Evolutionary conservation across 1,140 invertebrate genomes (phyloP), one percentile per base, ranked within the genome.

Genomic region (Macrobrachium nipponense): DNA sequence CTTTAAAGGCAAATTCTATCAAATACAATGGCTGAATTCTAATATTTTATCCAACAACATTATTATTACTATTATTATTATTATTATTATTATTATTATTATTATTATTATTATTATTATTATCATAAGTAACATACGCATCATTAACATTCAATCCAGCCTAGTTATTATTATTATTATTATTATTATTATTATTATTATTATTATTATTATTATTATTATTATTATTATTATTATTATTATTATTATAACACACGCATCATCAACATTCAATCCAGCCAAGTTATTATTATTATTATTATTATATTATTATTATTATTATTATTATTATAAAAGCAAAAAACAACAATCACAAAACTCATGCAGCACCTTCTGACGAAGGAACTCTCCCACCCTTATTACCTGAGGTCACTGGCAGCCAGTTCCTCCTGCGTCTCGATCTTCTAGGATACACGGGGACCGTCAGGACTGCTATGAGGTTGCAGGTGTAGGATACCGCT

Each of bases 341-440:
- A 1, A 2, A 36, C 27, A 36, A 36, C 1, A 36, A 4, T 36
- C 4, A 36, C 27, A 36, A 4, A 36, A 36, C 27, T 36, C 27
- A 66, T 7, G 0, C 3, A n/a, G 5, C 64, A 8, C 64, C 11
- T 2, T 4, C 68, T 15, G 23, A 36, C 18, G 36, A 23, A 36
- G 14, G 36, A 8, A 27, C n/a, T n/a, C n/a, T 1, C 5, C 27
- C 68, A 27, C 23, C 51, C 27, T 36, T 36, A 3, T 51, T 51
- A 70, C 68, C 68, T 70, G n/a, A 70, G 68, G n/a, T 23, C 68
- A 36, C 68, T 70, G 68, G 15, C 23, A 10, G 68, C 68, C 5
- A 70, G 18, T 27, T 70, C 68, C 11, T 70, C 68, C 12, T 27
- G 18, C 68, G 68, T 12, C 68, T 10, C 36, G 5, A 70, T 70